Percentiles rank a stretch among this genome's conserved stretches.
phyloP scores from a whole-genome alignment of 2,888 invertebrate species.

The Lypha dubia region DNA sequence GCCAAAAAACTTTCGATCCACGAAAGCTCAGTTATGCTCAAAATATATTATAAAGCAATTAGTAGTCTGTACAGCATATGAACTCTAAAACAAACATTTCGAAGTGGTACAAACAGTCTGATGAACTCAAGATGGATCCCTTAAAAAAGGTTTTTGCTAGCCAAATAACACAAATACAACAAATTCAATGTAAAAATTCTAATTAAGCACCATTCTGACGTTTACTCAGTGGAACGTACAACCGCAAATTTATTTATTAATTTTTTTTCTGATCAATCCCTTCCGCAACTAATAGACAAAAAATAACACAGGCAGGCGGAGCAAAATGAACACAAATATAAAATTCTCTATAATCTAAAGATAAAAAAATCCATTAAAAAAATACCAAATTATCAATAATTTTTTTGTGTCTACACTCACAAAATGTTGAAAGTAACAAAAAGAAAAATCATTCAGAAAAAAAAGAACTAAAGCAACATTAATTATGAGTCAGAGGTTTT shows the following conservation, averaged over 20 bases:
- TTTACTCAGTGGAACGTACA: slow-evolving; percentile 55
- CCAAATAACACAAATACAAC: not conserved
- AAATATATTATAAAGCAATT: too few species aligned
- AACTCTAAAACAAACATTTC: too few species aligned
- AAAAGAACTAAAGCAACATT: not conserved
- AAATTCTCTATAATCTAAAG: slow-evolving; percentile 9
- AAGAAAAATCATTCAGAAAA: not conserved
- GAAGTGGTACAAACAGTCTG: too few species aligned
- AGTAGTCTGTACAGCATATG: too few species aligned
- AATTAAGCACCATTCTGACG: slow-evolving; percentile 59
- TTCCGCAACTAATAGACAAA: not conserved
- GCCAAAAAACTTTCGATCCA: too few species aligned
- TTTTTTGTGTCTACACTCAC: not conserved
- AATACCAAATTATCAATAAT: slow-evolving; percentile 9
- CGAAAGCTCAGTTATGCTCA: too few species aligned
- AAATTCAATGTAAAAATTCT: slow-evolving; percentile 8
- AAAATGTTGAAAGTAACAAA: not conserved
- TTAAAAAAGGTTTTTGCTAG: not conserved
- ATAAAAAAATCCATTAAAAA: slow-evolving; percentile 16
- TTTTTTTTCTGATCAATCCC: slow-evolving; percentile 13
- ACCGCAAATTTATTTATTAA: not conserved
- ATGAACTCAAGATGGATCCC: not conserved
- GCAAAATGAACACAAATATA: not conserved
- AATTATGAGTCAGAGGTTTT: slow-evolving; percentile 30
- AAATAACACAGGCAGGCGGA: slow-evolving; percentile 10